phyloP scores from a whole-genome alignment of 2,797 vertebrate genomes.

The Percopsis omiscomaycus region DNA sequence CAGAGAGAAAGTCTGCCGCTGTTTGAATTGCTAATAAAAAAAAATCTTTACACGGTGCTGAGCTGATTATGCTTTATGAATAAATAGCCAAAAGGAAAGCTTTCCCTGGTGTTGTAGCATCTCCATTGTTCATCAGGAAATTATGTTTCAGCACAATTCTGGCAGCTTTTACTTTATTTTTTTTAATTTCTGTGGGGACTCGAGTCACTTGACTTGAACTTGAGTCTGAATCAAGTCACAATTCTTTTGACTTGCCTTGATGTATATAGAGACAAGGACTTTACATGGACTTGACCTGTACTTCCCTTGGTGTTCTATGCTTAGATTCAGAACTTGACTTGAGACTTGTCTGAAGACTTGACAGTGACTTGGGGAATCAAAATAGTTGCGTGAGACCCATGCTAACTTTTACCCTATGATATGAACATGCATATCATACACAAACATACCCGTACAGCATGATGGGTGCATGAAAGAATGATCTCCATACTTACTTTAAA shows the following conservation, averaged over 20 bases:
- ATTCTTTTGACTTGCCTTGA: no score
- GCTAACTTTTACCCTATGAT: not conserved
- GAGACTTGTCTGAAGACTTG: no score
- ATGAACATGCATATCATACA: not conserved
- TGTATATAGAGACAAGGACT: no score
- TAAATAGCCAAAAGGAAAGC: constrained; percentile 47
- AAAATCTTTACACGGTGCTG: constrained; percentile 40
- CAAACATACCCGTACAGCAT: no score
- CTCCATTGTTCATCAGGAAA: constrained; percentile 24
- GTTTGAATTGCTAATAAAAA: constrained; percentile 68
- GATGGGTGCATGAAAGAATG: not conserved
- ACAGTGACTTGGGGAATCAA: no score
- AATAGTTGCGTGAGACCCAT: not conserved
- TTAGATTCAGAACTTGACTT: no score
- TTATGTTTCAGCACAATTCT: constrained; percentile 7
- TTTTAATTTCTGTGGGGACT: no score
- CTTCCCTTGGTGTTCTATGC: no score
- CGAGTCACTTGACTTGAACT: no score
- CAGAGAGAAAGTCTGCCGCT: constrained; percentile 38
- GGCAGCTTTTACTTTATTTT: not conserved
- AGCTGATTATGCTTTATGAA: constrained; percentile 51
- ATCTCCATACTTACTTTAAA: constrained; percentile 13
- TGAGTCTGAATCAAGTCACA: no score
- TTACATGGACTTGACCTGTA: no score
- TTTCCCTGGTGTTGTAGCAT: constrained; percentile 23